Evolutionary conservation across 2,888 invertebrate species (phyloP).

Genomic region (Seira musarum): DNA sequence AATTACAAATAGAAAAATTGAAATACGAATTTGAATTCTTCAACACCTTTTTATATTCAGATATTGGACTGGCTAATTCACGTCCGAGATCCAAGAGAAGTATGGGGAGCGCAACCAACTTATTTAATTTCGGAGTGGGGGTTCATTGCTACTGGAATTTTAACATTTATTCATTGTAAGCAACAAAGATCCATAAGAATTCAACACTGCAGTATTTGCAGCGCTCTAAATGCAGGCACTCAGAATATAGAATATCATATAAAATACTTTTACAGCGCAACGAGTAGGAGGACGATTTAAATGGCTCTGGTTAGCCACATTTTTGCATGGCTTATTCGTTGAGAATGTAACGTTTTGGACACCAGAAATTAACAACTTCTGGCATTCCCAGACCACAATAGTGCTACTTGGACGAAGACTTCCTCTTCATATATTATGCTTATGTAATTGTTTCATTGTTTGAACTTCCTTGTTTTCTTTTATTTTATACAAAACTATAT

Average conservation of each 20-base stretch:
- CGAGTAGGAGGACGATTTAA: constrained; percentile 82
- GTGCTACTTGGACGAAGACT: constrained; percentile 81
- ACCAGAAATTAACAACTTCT: constrained; percentile 86
- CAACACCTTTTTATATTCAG: constrained; percentile 72
- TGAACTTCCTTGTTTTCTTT: neutral
- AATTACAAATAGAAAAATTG: neutral
- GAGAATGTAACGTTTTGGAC: constrained; percentile 81
- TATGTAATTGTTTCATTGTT: constrained; percentile 77
- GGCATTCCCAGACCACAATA: constrained; percentile 85
- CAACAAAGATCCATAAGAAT: no score
- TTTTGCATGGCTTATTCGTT: constrained; percentile 82
- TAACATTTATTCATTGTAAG: constrained; percentile 81
- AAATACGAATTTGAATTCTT: neutral
- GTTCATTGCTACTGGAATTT: constrained; percentile 77
- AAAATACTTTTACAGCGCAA: constrained; percentile 76
- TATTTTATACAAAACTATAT: neutral
- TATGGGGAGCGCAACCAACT: constrained; percentile 80
- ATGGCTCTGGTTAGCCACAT: constrained; percentile 82
- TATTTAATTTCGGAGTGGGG: constrained; percentile 79
- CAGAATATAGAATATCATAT: no score
- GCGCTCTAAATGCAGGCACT: no score
- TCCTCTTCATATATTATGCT: constrained; percentile 81
- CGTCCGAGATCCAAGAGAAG: constrained; percentile 75
- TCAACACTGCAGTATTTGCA: no score
- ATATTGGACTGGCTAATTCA: constrained; percentile 78